Base-by-base conservation (phyloP, 2,888 invertebrate genomes). In the Pecten maximus region DNA sequence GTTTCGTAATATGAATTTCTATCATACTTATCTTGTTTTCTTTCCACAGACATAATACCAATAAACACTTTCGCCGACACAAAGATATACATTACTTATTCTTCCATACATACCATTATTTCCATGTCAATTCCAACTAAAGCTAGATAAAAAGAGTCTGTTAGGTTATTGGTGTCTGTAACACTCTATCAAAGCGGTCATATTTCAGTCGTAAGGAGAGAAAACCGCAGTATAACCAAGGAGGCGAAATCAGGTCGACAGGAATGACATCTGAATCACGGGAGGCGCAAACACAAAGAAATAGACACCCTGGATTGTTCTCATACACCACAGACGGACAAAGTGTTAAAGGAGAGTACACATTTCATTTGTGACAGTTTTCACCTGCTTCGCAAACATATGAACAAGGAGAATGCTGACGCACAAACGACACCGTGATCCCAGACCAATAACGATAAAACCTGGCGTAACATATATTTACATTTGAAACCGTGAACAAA, bases 161-260 rank as follows among this genome's bases (percentile, higher is more conserved):
- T 2, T 54, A 54, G 23, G 3, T 6, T 35, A 28, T 74, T 35
- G 74, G 4, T 3, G 1, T 35, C 8, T 28, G 2, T 15, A 8
- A 6, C 74, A 74, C 35, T 35, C 35, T 74, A 16, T 28, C 10
- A 6, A 10, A 35, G 8, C 16, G 35, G 2, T 74, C 74, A 12
- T 74, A 74, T 74, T 60, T 35, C 74, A 74, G 28, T 74, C 74
- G 10, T 74, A 74, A 74, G 10, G 74, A 60, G 74, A 74, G 74
- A 74, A 74, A 74, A 54, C 54, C 16, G 23, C 54, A 74, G n/a
- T 10, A 35, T 74, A 28, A 74, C 10, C 1, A n/a, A n/a, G n/a
- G 35, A 74, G 35, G 74, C 74, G 35, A 74, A 28, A 10, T 35
- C 74, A 35, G 15, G 54, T 54, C 19, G 8, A n/a, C 23, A 54